Evolutionary conservation across 2,113 vertebrate species (phyloP), one percentile per base, ranked within the genome.

Genomic region (Prochilodus magdalenae): DNA sequence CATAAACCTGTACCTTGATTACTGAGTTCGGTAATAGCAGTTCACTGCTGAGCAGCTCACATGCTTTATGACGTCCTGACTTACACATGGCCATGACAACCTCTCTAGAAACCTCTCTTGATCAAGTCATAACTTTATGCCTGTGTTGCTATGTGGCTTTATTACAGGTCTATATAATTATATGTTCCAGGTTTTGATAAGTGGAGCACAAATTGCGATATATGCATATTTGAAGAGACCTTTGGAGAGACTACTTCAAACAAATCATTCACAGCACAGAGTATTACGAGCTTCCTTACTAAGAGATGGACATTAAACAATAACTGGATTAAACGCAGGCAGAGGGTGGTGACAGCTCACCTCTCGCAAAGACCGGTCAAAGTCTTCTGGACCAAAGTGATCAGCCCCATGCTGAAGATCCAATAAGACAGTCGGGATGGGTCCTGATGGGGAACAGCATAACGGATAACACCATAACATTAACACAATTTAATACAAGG

Each of bases 341-440:
- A 53, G 20, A 22, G n/a, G 66, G 36, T 57, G 40, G 12, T 70
- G 22, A 62, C 30, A 71, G 57, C 20, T 36, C 93, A 99, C 98
- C 97, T 97, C 95, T 18, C 93, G 88, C 79, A 97, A 79, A 59
- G 94, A 95, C 82, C 92, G 90, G 66, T 96, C 94, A 91, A 94
- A 95, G 26, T 93, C 90, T 11, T 93, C 91, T 36, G 94, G 92
- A 77, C 94, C 91, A 70, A 93, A 91, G 47, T 99, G 98, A 88
- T 93, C 95, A 71, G 92, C 93, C 51, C 92, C 96, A 65, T 95
- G 90, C 63, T 91, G 96, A 80, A 98, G 80, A 82, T 98, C 94
- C 86, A 99, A 90, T 86, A 96, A 88, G 73, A 99, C 40, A 44
- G 70, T 20, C 30, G 85, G 81, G 24, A 55, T 60, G 26, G 26